Conservation (phyloP, 2,888 invertebrate genomes). For the Charanyca ferruginea region DNA sequence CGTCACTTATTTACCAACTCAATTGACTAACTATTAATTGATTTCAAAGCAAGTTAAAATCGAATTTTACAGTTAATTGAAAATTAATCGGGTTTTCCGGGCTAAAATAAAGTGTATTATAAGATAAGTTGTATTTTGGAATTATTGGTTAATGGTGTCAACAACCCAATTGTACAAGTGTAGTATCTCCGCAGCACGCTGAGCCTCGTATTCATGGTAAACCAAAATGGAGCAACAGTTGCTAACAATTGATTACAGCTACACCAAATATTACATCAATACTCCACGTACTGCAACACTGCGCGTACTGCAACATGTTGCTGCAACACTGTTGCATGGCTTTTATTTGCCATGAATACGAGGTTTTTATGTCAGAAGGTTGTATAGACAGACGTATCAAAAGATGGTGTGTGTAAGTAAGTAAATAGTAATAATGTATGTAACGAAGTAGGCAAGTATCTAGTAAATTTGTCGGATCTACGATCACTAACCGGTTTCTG, state of each 20-base stretch:
- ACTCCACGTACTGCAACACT: background rate
- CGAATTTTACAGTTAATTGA: too few species aligned
- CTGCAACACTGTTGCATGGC: background rate
- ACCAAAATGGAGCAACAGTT: conserved; percentile 12
- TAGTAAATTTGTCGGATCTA: conserved; percentile 4
- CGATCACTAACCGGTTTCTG: background rate
- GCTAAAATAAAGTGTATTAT: too few species aligned
- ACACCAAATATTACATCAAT: background rate
- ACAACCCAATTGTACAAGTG: background rate
- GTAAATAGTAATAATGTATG: conserved; percentile 18
- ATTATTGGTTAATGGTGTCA: too few species aligned
- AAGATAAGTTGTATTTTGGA: too few species aligned
- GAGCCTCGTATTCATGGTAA: conserved; percentile 5
- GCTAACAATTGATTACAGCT: too few species aligned
- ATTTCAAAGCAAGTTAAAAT: too few species aligned
- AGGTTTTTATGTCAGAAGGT: background rate
- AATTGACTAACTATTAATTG: too few species aligned
- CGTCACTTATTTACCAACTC: too few species aligned
- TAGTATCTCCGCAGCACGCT: background rate
- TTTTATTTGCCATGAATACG: background rate
- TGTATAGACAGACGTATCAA: conserved; percentile 17
- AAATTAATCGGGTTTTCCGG: too few species aligned
- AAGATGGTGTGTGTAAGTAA: conserved; percentile 14
- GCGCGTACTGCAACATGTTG: background rate
- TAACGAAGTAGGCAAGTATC: background rate